Base-by-base conservation (phyloP, 2,888 invertebrate species). In the Ophion ellenae region DNA sequence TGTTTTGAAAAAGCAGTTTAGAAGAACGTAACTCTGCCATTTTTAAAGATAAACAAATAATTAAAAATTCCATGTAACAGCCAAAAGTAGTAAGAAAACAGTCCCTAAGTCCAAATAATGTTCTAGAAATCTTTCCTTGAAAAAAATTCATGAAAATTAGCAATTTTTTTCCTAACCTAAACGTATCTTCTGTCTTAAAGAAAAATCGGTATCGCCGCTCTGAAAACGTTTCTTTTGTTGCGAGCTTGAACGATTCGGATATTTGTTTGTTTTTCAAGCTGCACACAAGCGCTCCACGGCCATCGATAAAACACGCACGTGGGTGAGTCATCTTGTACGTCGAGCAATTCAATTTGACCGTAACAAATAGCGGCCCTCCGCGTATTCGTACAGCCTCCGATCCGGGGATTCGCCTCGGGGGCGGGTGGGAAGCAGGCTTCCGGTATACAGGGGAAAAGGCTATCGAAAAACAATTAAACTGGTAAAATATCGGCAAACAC, bases 391-490 rank as follows among this genome's bases (percentile, higher is more conserved):
- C 24, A 17, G 14, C 24, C 74, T 45, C 45, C 57, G 20, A 36
- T 36, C 9, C 40, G 40, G 40, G n/a, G 63, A 57, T 2, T 10
- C 61, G 45, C 45, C 1, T 20, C 7, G 45, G 63, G 1, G 24
- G 75, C 28, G 40, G 17, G 74, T n/a, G 53, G 59, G 40, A 6
- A 40, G 40, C 40, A 40, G 40, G 6, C 40, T 7, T 40, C 40
- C 40, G 40, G 63, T 40, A 61, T 57, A 47, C 85, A 17, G 45
- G 61, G 69, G 45, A 53, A 67, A 70, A 85, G 88, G 88, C 93
- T 90, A 92, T 92, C 91, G 92, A 92, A 93, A 93, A 92, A 92
- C 92, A 93, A 93, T 93, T 92, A 92, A 93, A 92, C 90, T 88
- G 87, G 90, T 92, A 92, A 93, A 92, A 92, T 93, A 93, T 93